Evolutionary conservation across 1,140 invertebrate species (phyloP), one percentile per base, ranked within the genome.

Genomic region (Drosophila lacteicornis): DNA sequence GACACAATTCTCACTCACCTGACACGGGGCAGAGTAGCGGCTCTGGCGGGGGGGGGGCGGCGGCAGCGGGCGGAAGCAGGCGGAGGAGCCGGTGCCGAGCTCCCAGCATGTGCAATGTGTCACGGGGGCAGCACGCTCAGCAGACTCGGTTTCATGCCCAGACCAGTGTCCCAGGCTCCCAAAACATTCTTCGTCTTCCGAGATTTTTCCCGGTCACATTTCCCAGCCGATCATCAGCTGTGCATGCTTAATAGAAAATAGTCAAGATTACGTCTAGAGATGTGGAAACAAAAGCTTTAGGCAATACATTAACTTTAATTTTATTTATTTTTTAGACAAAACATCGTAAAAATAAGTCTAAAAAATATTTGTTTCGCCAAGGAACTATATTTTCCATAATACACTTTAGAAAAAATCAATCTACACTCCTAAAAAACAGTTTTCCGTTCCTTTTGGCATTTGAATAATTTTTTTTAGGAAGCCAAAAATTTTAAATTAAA

Each of bases 1-100:
- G 85, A 91, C 85, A 90, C 86, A 90, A 91, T 90, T 90, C 85
- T 91, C 85, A 90, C 85, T 90, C 85, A 85, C 75, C 79, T 82
- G 86, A 90, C 86, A 85, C 84, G 66, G 57, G 83, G 46, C 51
- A 63, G 60, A 57, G 40, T 51, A 45, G 62, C 49, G 62, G 40
- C 40, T 66, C 67, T 55, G 66, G 61, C 17, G 75, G 69, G 50
- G 63, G n/a, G n/a, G n/a, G n/a, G 22, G 22, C 22, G 22, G 22
- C 22, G 22, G 22, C 22, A 3, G 36, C 36, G 33, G 45, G 19
- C 42, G 65, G 40, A 43, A 38, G 27, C 30, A 15, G 61, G n/a
- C n/a, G 36, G 19, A 19, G 27, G 55, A 40, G 42, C 40, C 33
- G 74, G 57, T 75, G 75, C 62, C 40, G 30, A 27, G 59, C 40